Evolutionary conservation across 2,888 invertebrate species (phyloP).

Genomic region (Lobophora halterata): DNA sequence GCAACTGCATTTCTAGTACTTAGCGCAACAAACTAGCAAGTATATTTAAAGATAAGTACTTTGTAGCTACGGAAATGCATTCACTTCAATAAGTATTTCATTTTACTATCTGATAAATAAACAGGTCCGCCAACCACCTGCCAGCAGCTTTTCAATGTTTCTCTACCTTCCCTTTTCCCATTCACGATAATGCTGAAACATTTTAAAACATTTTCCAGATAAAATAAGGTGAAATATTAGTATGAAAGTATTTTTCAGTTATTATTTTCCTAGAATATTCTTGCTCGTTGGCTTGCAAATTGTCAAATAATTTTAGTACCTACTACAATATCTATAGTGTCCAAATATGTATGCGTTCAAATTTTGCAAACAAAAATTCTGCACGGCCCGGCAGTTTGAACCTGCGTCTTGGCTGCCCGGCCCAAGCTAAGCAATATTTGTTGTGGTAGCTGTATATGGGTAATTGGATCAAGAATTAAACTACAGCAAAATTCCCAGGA

Average conservation of each 20-base stretch:
- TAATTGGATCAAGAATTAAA: too few species aligned
- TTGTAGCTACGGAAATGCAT: slow-evolving; percentile 38
- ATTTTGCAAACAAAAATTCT: too few species aligned
- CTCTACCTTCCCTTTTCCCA: slow-evolving; percentile 31
- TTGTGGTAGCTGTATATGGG: too few species aligned
- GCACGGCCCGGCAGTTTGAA: too few species aligned
- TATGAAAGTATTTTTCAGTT: too few species aligned
- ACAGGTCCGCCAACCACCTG: slow-evolving; percentile 53
- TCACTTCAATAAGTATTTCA: slow-evolving; percentile 58
- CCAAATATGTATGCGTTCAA: too few species aligned
- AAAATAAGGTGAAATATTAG: too few species aligned
- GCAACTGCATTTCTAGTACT: slow-evolving; percentile 7
- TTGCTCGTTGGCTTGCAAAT: too few species aligned
- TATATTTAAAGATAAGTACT: slow-evolving; percentile 19
- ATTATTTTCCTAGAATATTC: neutral
- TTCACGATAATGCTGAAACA: slow-evolving; percentile 33
- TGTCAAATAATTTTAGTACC: too few species aligned
- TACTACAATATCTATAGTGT: too few species aligned
- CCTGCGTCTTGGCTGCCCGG: too few species aligned
- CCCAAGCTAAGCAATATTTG: too few species aligned
- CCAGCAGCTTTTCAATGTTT: slow-evolving; percentile 46
- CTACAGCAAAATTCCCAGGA: slow-evolving; percentile 16
- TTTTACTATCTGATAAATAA: slow-evolving; percentile 55
- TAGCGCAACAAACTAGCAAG: slow-evolving; percentile 5
- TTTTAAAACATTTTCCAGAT: slow-evolving; percentile 24